A percentile compares a stretch with the other conserved stretches of the same genome.
Evolutionary conservation across 1,140 invertebrate genomes (phyloP).

Genomic region (Sweltsa coloradensis): DNA sequence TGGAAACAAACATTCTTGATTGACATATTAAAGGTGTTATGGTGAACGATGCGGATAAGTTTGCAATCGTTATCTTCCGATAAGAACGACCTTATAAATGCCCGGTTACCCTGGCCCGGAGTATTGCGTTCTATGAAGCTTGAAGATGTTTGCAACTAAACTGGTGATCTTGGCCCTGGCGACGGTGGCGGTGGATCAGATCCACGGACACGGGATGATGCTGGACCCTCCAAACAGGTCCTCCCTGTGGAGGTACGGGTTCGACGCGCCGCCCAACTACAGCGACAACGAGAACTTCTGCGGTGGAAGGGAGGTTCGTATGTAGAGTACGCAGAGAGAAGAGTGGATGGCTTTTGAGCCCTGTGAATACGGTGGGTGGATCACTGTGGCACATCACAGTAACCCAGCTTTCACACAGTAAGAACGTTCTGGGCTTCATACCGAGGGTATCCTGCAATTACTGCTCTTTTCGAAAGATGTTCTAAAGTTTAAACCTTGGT

Average conservation of each 20-base stretch:
- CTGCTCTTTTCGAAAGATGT: no score
- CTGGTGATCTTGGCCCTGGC: background rate
- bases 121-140: no score
- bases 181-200: background rate
- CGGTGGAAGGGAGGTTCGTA: conserved; percentile 29
- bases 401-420: background rate
- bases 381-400: background rate
- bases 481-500: no score
- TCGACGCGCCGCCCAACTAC: conserved; percentile 34
- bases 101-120: no score
- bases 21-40: no score
- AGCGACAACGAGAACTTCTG: conserved; percentile 40
- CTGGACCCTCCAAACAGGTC: conserved; percentile 38
- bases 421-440: conserved; percentile 4
- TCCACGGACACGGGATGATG: conserved; percentile 33
- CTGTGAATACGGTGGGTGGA: background rate
- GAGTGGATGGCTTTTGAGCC: no score
- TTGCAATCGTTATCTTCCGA: no score
- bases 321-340: no score
- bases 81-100: no score
- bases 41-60: no score
- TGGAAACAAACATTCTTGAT: no score
- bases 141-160: no score
- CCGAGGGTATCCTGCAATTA: background rate
- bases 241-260: conserved; percentile 38